Evolutionary conservation across 2,888 invertebrate species (phyloP).

Genomic region (Balanococcus diminutus): DNA sequence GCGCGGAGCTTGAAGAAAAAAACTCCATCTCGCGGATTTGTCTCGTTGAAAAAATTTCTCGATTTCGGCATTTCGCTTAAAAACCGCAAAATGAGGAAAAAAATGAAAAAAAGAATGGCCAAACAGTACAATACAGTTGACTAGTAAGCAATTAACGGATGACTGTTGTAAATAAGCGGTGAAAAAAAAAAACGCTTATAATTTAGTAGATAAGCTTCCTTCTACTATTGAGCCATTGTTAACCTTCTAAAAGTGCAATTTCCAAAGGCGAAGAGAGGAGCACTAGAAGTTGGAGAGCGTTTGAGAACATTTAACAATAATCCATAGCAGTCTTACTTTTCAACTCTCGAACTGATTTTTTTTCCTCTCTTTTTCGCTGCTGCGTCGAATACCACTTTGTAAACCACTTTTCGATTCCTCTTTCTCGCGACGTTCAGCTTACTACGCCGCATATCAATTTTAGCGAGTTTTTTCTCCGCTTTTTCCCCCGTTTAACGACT

Average conservation of each 20-base stretch:
- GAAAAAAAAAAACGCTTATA: constrained; percentile 44
- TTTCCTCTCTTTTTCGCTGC: not conserved
- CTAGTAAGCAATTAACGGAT: constrained; percentile 52
- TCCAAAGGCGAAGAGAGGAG: constrained; percentile 48
- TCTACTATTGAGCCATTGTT: constrained; percentile 51
- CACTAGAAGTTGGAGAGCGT: constrained; percentile 49
- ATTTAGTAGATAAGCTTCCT: constrained; percentile 51
- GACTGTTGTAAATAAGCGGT: constrained; percentile 49
- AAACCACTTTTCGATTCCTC: constrained; percentile 50
- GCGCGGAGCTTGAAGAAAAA: not conserved
- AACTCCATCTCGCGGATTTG: not conserved
- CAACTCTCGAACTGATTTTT: constrained; percentile 47
- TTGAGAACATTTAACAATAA: constrained; percentile 52
- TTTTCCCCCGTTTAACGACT: constrained; percentile 45
- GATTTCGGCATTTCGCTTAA: not conserved
- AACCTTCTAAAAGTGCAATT: constrained; percentile 52
- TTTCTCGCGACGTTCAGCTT: not conserved
- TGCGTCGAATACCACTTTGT: constrained; percentile 47
- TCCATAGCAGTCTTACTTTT: constrained; percentile 48
- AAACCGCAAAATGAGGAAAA: not conserved
- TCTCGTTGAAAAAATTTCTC: not conserved
- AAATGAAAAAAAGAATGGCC: constrained; percentile 5
- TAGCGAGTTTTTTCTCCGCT: constrained; percentile 32
- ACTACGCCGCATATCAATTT: constrained; percentile 49
- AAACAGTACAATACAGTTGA: constrained; percentile 47